Evolutionary conservation across 2,797 vertebrate species (phyloP).

Genomic region (Gallinago stenura): DNA sequence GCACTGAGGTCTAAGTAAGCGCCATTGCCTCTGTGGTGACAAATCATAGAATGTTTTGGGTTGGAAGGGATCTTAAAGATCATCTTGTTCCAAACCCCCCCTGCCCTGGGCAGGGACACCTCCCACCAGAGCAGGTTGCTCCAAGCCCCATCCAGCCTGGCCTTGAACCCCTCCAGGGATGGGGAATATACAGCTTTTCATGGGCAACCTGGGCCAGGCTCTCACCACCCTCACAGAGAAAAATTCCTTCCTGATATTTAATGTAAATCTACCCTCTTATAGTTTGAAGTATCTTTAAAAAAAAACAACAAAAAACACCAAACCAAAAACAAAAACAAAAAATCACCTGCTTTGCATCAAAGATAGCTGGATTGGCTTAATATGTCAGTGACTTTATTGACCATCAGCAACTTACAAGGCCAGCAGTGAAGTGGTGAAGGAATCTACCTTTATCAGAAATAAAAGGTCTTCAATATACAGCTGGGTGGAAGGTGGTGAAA

Average conservation of each 20-base stretch:
- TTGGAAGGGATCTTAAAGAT: neutral
- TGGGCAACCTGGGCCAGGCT: neutral
- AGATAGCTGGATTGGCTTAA: neutral
- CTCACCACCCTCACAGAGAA: neutral
- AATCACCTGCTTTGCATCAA: neutral
- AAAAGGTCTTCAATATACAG: neutral
- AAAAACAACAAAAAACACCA: too few relatives aligned
- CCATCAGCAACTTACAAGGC: neutral
- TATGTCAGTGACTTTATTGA: neutral
- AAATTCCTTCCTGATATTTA: neutral
- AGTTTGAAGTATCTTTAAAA: neutral
- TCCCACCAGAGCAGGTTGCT: neutral
- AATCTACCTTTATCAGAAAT: neutral
- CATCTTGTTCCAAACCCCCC: neutral
- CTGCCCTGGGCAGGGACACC: too few relatives aligned
- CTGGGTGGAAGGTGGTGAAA: neutral
- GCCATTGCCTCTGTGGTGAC: neutral
- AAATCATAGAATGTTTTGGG: neutral
- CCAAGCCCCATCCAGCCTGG: neutral
- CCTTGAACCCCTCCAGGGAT: neutral
- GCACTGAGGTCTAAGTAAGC: neutral
- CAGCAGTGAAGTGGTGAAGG: neutral
- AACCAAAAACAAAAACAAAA: too few relatives aligned
- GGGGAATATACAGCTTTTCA: neutral
- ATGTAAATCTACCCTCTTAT: neutral